Evolutionary conservation across 1,140 invertebrate genomes (phyloP).

Genomic region (Drosophila auraria): DNA sequence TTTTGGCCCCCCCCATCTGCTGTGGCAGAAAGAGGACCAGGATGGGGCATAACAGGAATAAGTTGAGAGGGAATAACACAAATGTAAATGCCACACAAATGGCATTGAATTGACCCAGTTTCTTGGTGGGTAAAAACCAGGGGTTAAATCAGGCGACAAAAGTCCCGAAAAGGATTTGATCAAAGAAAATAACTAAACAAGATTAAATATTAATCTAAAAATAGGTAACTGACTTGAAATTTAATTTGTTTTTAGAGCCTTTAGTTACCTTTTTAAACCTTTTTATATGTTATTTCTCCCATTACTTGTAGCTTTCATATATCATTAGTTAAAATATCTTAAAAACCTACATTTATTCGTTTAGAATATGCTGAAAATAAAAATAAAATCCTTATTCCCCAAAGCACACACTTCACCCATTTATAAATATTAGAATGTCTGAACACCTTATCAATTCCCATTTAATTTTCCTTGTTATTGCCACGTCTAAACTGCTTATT

Average conservation of each 20-base stretch:
- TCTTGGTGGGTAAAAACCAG: constrained; percentile 7
- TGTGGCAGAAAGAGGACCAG: constrained; percentile 34
- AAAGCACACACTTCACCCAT: not conserved
- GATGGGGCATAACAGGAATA: constrained; percentile 15
- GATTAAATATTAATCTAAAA: no score
- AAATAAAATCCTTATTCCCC: not conserved
- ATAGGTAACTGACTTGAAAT: not conserved
- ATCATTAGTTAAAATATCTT: not conserved
- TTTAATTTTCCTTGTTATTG: constrained; percentile 14
- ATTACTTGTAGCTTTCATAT: not conserved
- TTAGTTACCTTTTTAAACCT: accelerated
- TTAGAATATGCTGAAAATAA: not conserved
- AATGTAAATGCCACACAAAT: constrained; percentile 69
- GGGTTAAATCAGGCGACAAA: constrained; percentile 17
- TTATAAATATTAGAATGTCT: not conserved
- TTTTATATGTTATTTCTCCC: no score
- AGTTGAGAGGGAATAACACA: constrained; percentile 40
- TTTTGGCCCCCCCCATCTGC: constrained; percentile 58
- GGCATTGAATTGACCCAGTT: constrained; percentile 78
- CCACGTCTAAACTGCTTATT: constrained; percentile 15
- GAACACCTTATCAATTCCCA: constrained; percentile 20
- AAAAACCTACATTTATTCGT: no score
- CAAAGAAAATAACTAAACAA: no score
- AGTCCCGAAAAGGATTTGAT: not conserved
- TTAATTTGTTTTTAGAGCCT: not conserved